Evolutionary conservation across 2,888 invertebrate genomes (phyloP).

Genomic region (Globia sparganii): DNA sequence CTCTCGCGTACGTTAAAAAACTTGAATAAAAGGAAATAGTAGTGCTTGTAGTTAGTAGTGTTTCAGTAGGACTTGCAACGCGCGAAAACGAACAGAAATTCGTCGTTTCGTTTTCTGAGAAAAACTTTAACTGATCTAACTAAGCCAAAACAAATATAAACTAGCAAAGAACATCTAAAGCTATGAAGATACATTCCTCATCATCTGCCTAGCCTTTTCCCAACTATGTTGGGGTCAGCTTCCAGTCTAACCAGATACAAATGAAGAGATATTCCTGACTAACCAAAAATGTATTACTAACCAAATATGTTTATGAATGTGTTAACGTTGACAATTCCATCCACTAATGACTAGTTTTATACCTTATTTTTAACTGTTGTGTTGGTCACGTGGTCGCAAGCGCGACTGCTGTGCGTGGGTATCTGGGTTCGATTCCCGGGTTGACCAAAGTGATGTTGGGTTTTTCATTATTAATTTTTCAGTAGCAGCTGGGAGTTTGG

Average conservation of each 20-base stretch:
- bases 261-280: background rate
- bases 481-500: background rate
- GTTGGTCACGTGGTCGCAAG: background rate
- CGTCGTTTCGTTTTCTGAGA: background rate
- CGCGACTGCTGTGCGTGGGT: background rate
- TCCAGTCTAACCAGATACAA: too few species aligned
- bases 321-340: background rate
- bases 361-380: background rate
- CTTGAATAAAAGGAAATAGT: background rate
- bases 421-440: background rate
- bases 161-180: background rate
- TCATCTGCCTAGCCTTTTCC: too few species aligned
- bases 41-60: background rate
- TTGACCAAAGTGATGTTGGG: background rate
- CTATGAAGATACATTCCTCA: background rate
- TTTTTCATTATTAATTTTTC: background rate
- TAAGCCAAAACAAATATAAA: background rate
- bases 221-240: too few species aligned
- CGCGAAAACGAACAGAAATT: background rate
- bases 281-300: background rate
- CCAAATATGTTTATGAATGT: background rate
- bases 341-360: background rate
- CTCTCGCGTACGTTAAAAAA: background rate
- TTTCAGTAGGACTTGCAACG: background rate
- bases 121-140: too few species aligned